Base-by-base conservation (phyloP, 2,797 vertebrate genomes). In the Gambelia wislizenii region DNA sequence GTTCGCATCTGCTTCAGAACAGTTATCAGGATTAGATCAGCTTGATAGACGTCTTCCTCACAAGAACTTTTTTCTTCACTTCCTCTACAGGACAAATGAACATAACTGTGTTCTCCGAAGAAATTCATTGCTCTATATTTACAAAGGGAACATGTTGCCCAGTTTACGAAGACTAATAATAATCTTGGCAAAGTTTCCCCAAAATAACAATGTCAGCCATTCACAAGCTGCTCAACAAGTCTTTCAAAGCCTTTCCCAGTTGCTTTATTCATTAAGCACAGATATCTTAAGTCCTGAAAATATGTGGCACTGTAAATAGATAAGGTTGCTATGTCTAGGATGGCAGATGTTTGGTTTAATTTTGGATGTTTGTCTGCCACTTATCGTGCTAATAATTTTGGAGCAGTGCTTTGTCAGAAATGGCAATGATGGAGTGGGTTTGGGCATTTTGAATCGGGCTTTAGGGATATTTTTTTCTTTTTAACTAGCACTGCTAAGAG, bases 101-200 rank as follows among this genome's bases (percentile, higher is more conserved):
- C 52, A 3, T 0, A 67, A 42, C 81, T 39, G 91, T 91, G 83
- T 92, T 91, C 67, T 0, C 80, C 76, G 85, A 93, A 93, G 84
- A 91, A 95, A 25, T 93, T 90, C 90, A 6, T 80, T 89, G 84
- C 93, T 90, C 90, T 94, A 91, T 86, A 91, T 83, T 91, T 94
- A 93, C 0, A 0, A 79, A 82, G 79, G 81, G 82, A 89, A 82
- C 56, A 74, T 82, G 88, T 90, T 33, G 67, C 59, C 74, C 88
- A 91, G 56, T 91, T 91, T 90, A 94, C 86, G 88, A 93, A 87
- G 39, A 36, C 87, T 93, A 92, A 81, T 77, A 82, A 91, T 84
- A 87, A 91, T 59, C 61, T 89, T 67, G 91, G 84, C 13, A 74
- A 67, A 88, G 36, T 7, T 69, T 4, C 13, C 64, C 49, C 39